phyloP scores from a whole-genome alignment of 2,797 vertebrate genomes.

The Tragelaphus oryx region DNA sequence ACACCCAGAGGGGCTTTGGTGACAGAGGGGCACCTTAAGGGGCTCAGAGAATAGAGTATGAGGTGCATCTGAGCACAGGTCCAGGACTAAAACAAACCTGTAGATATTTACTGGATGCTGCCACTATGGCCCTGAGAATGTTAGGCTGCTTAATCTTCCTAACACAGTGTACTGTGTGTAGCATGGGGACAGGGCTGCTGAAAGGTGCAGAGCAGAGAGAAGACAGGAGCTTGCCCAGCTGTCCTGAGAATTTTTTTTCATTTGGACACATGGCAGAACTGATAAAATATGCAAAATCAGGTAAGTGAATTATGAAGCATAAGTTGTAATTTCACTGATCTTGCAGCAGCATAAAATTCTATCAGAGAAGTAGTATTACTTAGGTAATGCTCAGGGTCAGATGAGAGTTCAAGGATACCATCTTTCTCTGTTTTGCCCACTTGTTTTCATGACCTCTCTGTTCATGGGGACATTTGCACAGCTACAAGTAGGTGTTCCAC shows the following conservation, averaged over 20 bases:
- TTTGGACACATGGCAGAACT: neutral
- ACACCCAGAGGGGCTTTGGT: neutral
- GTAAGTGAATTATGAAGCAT: neutral
- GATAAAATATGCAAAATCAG: neutral
- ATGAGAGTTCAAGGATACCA: neutral
- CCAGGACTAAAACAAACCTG: neutral
- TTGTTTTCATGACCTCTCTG: neutral
- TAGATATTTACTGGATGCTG: neutral
- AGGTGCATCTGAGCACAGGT: neutral
- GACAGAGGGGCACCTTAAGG: accelerated
- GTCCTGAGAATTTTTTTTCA: neutral
- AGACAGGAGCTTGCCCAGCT: neutral
- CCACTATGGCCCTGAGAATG: neutral
- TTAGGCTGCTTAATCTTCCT: neutral
- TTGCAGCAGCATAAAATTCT: neutral
- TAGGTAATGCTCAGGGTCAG: neutral
- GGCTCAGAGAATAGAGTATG: neutral
- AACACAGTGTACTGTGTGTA: neutral
- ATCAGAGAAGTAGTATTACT: neutral
- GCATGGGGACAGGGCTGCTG: neutral
- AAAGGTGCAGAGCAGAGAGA: neutral
- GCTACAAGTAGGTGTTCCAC: neutral
- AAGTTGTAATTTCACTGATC: neutral
- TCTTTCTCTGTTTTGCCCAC: neutral
- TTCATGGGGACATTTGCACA: neutral